A percentile compares a stretch with the other conserved stretches of the same genome.
Evolutionary conservation across 30 jellyfish, hydroid and myxozoan genomes (phyloP).

Genomic region (Haliclystus octoradiatus): DNA sequence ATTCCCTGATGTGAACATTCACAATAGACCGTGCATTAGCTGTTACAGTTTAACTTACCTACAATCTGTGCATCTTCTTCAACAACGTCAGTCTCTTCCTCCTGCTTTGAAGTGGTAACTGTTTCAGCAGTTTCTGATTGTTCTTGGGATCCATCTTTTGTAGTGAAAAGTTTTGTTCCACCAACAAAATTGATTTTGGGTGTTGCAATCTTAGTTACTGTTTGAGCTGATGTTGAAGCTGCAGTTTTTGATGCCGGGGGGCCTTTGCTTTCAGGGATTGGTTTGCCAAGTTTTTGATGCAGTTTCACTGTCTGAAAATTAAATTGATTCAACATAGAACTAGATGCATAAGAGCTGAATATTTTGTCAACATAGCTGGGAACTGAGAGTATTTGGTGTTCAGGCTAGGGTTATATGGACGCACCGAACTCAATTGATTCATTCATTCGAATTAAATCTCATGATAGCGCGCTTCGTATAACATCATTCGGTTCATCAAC

Average conservation of each 20-base stretch:
- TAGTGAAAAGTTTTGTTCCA: slow-evolving; percentile 58
- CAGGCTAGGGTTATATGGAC: too few species aligned
- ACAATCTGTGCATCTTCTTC: slow-evolving; percentile 43
- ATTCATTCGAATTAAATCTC: too few species aligned
- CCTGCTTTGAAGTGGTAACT: slow-evolving; percentile 17
- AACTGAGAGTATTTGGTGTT: too few species aligned
- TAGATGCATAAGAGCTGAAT: too few species aligned
- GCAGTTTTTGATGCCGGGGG: slow-evolving; percentile 46
- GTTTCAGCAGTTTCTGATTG: slow-evolving; percentile 6
- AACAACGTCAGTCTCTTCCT: slow-evolving; percentile 13
- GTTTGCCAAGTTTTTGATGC: slow-evolving; percentile 95
- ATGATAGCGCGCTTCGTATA: too few species aligned
- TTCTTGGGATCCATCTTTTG: slow-evolving; percentile 38
- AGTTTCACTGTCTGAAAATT: slow-evolving; percentile 53
- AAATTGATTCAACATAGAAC: too few species aligned
- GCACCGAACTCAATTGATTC: too few species aligned
- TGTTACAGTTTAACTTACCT: too few species aligned
- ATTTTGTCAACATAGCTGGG: too few species aligned
- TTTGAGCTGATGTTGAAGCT: slow-evolving; percentile 26
- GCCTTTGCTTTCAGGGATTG: slow-evolving; percentile 76
- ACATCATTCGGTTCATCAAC: too few species aligned
- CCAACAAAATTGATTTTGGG: slow-evolving; percentile 85
- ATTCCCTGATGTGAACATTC: too few species aligned
- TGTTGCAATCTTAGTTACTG: slow-evolving; percentile 45
- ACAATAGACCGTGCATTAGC: too few species aligned